A percentile compares a stretch with the other conserved stretches of the same genome.
Conservation (phyloP, 2,888 invertebrate species). For the Odontocolon sp. region DNA sequence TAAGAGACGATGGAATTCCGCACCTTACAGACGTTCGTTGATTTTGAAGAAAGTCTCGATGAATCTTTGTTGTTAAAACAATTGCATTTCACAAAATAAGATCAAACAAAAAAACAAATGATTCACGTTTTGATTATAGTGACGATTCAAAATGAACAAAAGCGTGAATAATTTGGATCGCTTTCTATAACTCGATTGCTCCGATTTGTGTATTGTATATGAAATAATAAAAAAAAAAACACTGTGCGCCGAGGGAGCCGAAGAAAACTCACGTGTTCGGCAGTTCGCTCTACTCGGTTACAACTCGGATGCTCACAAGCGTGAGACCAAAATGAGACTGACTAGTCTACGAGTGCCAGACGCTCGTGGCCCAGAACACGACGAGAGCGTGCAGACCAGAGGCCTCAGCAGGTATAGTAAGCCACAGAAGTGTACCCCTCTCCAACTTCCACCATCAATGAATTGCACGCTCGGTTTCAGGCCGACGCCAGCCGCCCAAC, state of each 20-base stretch:
- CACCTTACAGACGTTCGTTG: too few species aligned
- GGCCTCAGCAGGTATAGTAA: conserved; percentile 61
- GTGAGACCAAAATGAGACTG: conserved; percentile 53
- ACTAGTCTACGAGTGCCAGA: conserved; percentile 7
- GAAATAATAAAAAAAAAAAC: background rate
- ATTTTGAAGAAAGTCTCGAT: background rate
- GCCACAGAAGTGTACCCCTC: conserved; percentile 66
- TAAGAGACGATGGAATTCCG: background rate
- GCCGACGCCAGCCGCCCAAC: conserved; percentile 24
- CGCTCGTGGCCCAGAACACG: too few species aligned
- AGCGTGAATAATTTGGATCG: background rate
- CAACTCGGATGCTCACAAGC: conserved; percentile 39
- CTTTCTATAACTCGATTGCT: background rate
- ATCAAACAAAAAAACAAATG: too few species aligned
- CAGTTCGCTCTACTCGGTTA: conserved; percentile 20
- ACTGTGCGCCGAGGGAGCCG: background rate
- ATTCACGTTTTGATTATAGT: too few species aligned
- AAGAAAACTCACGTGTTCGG: conserved; percentile 53
- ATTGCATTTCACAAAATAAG: background rate
- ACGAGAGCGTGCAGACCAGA: conserved; percentile 7
- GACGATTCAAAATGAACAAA: background rate
- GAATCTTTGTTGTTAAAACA: background rate
- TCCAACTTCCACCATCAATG: conserved; percentile 43
- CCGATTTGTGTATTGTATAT: background rate
- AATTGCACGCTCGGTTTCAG: conserved; percentile 49